These are phyloP conservation scores for Columbina picui DNA, from an alignment of 2,113 vertebrate genomes.

Conservation along the genomic window DNA sequence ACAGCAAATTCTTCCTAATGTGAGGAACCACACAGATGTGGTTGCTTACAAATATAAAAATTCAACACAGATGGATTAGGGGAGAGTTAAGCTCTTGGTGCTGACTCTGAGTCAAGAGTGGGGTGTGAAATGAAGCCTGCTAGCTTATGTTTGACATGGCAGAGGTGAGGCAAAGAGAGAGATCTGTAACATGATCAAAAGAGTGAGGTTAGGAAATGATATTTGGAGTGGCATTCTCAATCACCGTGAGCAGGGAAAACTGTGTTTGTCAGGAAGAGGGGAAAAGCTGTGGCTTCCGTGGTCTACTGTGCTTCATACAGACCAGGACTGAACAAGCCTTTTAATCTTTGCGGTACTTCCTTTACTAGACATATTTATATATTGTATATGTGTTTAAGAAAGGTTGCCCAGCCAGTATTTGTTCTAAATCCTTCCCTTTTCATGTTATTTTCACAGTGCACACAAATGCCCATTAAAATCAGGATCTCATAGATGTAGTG, in stretches of 20 bases:
- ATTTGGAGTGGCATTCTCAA: neutral
- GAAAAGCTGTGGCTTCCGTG: neutral
- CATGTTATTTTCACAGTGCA: neutral
- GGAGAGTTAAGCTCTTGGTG: fast-evolving
- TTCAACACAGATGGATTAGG: neutral
- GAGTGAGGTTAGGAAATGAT: neutral
- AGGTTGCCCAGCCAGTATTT: neutral
- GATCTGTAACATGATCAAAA: neutral
- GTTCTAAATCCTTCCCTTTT: neutral
- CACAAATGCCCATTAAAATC: neutral
- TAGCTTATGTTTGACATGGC: neutral
- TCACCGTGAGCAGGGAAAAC: neutral
- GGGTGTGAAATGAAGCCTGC: neutral
- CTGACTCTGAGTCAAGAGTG: neutral
- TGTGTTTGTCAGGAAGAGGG: neutral
- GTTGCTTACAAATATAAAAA: neutral
- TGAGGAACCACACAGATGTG: neutral
- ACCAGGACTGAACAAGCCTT: neutral
- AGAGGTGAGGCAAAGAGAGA: neutral
- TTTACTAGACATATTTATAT: neutral
- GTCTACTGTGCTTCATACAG: neutral
- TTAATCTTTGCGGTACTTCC: neutral
- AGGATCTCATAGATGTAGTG: neutral
- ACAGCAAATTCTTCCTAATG: neutral
- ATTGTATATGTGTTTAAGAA: neutral